Evolutionary conservation across 2,797 vertebrate genomes (phyloP).

Genomic region (Apogon talboti): DNA sequence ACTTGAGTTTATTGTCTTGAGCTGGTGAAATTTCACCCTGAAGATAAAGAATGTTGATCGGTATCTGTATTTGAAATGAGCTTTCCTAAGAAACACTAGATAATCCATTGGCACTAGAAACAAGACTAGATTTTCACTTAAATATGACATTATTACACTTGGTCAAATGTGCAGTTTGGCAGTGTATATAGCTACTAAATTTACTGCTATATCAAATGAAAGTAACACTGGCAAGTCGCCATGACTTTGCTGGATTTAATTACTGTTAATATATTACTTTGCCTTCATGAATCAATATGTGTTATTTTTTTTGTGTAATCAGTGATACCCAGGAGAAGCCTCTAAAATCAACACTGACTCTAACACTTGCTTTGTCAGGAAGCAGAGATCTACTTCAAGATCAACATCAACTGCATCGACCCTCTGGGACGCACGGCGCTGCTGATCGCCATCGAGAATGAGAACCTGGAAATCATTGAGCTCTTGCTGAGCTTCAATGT

Average conservation of each 20-base stretch:
- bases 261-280: neutral
- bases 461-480: slow-evolving; percentile 97
- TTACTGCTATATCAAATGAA: neutral
- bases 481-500: slow-evolving; percentile 93
- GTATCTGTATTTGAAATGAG: too few relatives aligned
- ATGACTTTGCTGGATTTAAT: slow-evolving; percentile 5
- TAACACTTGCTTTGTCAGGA: slow-evolving; percentile 74
- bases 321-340: neutral
- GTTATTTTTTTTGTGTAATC: slow-evolving; percentile 8
- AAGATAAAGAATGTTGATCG: too few relatives aligned
- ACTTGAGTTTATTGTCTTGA: too few relatives aligned
- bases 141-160: too few relatives aligned
- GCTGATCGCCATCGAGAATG: slow-evolving; percentile 98
- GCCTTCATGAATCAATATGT: slow-evolving; percentile 23
- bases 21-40: too few relatives aligned
- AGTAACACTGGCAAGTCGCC: neutral
- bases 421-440: slow-evolving; percentile 97
- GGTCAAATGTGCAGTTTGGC: too few relatives aligned
- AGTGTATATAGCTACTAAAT: neutral
- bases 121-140: too few relatives aligned
- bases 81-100: too few relatives aligned
- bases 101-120: too few relatives aligned
- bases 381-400: slow-evolving; percentile 99
- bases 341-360: slow-evolving; percentile 13
- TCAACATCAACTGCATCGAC: slow-evolving; percentile 99